phyloP scores from a whole-genome alignment of 2,797 vertebrate genomes.

The Anguilla marmorata region DNA sequence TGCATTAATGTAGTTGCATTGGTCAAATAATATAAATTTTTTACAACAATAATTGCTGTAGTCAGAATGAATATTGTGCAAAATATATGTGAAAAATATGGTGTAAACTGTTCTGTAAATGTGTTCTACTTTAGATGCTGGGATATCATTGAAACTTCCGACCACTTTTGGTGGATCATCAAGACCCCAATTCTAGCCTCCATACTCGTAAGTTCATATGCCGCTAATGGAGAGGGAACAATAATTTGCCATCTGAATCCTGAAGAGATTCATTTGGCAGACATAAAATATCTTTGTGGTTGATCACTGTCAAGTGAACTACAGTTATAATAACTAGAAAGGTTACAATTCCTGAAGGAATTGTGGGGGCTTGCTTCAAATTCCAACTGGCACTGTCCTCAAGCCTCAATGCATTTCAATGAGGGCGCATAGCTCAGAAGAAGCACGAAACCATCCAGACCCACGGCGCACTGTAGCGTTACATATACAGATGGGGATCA shows the following conservation, averaged over 20 bases:
- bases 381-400: too few relatives aligned
- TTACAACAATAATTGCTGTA: not conserved
- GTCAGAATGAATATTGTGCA: not conserved
- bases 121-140: conserved; percentile 79
- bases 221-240: not conserved
- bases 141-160: conserved; percentile 80
- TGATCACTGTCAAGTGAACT: too few relatives aligned
- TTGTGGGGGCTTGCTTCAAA: too few relatives aligned
- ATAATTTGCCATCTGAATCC: not conserved
- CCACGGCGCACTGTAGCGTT: too few relatives aligned
- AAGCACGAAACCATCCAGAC: too few relatives aligned
- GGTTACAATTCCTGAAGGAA: too few relatives aligned
- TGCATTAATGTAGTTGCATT: not conserved
- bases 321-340: too few relatives aligned
- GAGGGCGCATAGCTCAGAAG: too few relatives aligned
- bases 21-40: not conserved
- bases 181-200: conserved; percentile 89
- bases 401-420: too few relatives aligned
- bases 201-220: conserved; percentile 82
- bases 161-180: conserved; percentile 94
- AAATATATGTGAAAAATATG: too few relatives aligned
- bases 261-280: not conserved
- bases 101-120: not conserved
- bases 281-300: not conserved
- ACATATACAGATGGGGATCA: too few relatives aligned